These are phyloP conservation scores for Nomada flava DNA, from an alignment of 2,888 invertebrate genomes.

Conservation along the genomic window DNA sequence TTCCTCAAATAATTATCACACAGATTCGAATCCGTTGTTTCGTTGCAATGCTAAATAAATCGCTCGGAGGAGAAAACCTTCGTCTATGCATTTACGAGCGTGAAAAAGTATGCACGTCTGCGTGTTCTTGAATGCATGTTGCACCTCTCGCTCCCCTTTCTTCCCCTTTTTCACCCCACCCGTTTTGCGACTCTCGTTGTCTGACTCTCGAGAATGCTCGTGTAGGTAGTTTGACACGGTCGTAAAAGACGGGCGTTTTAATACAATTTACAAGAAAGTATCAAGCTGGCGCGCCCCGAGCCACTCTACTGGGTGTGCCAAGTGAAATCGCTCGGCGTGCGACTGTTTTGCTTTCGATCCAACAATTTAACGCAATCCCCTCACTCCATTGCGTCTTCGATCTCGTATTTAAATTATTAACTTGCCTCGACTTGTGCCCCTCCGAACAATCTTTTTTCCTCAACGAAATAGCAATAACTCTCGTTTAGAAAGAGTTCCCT, in stretches of 20 bases:
- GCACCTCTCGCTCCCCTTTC: conserved; percentile 29
- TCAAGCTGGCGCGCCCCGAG: conserved; percentile 69
- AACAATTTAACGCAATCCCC: neutral
- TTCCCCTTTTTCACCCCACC: conserved; percentile 31
- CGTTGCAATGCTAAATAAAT: neutral
- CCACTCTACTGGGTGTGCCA: conserved; percentile 69
- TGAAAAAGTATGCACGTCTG: conserved; percentile 27
- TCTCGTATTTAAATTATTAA: neutral
- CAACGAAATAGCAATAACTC: too few species aligned
- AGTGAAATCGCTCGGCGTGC: conserved; percentile 56
- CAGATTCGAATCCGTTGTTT: too few species aligned
- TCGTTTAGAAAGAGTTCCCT: too few species aligned
- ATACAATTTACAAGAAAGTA: conserved; percentile 84
- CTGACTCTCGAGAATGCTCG: conserved; percentile 70
- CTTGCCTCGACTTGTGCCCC: too few species aligned
- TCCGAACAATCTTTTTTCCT: too few species aligned
- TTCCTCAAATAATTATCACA: too few species aligned
- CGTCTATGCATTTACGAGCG: conserved; percentile 6
- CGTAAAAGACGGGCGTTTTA: conserved; percentile 84
- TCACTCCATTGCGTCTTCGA: neutral
- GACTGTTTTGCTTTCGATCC: neutral
- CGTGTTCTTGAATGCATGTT: conserved; percentile 48
- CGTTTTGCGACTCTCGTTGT: conserved; percentile 54
- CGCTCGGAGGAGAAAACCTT: neutral
- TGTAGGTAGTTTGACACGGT: conserved; percentile 83